These are phyloP conservation scores for Cheilosia pagana DNA, from an alignment of 2,888 invertebrate genomes.

Conservation along the genomic window DNA sequence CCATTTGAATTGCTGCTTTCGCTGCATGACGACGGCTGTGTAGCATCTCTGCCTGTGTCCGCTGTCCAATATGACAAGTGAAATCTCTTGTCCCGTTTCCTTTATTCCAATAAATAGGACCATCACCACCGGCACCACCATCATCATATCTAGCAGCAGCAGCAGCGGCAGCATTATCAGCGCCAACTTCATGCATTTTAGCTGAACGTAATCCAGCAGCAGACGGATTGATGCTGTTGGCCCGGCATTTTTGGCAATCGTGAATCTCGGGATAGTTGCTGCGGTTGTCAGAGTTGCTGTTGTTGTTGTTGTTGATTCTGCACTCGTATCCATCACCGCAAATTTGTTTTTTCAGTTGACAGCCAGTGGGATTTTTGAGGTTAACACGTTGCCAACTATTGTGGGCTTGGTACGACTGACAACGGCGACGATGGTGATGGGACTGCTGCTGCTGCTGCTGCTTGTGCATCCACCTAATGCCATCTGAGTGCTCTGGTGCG, in stretches of 20 bases:
- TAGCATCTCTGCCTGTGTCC: constrained; percentile 23
- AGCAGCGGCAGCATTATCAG: constrained; percentile 49
- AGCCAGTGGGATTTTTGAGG: constrained; percentile 71
- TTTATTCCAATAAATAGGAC: constrained; percentile 51
- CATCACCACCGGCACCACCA: constrained; percentile 62
- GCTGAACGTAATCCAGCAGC: constrained; percentile 52
- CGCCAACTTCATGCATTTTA: constrained; percentile 60
- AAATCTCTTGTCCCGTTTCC: constrained; percentile 28
- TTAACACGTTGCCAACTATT: constrained; percentile 73
- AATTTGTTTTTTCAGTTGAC: constrained; percentile 72
- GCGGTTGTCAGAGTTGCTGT: constrained; percentile 59
- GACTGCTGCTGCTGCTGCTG: neutral
- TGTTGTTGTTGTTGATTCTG: constrained; percentile 29
- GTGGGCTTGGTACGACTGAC: constrained; percentile 49
- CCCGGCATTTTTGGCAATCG: constrained; percentile 72
- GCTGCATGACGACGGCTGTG: constrained; percentile 16
- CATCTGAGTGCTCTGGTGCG: constrained; percentile 43
- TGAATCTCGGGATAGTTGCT: constrained; percentile 68
- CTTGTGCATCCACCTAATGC: constrained; percentile 42
- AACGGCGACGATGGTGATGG: neutral
- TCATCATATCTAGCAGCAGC: constrained; percentile 39
- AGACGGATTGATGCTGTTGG: constrained; percentile 65
- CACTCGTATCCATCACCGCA: constrained; percentile 64
- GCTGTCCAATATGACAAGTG: constrained; percentile 50
- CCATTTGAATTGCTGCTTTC: constrained; percentile 52